phyloP scores from a whole-genome alignment of 1,140 invertebrate species.

The Caenorhabditis latens region DNA sequence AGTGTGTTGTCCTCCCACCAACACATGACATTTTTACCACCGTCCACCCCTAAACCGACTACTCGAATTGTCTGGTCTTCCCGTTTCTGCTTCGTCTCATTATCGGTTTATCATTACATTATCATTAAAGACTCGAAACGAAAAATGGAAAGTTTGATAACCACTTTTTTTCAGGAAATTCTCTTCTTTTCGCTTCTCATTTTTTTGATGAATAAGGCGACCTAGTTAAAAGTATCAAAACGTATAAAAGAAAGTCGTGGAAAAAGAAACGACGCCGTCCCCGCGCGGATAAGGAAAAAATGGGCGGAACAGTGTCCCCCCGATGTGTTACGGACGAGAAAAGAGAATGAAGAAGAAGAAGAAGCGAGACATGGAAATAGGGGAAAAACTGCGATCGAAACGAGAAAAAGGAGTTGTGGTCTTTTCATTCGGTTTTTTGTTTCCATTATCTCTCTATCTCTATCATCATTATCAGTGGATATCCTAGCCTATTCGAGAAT shows the following conservation, averaged over 20 bases:
- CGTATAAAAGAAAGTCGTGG: conserved; percentile 36
- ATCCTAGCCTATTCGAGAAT: background rate
- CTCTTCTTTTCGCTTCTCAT: background rate
- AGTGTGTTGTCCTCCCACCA: background rate
- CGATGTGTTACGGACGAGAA: too few relatives aligned
- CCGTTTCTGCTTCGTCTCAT: background rate
- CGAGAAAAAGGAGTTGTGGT: conserved; percentile 34
- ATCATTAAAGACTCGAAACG: background rate
- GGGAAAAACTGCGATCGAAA: conserved; percentile 35
- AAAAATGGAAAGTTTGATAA: conserved; percentile 30
- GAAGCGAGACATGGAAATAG: background rate
- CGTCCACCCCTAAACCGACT: background rate
- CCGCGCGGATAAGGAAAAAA: background rate
- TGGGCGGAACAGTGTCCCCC: background rate
- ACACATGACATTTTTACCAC: conserved; percentile 17
- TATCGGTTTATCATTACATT: conserved; percentile 31
- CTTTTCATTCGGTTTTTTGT: conserved; percentile 5
- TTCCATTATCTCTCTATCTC: background rate
- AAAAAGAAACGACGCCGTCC: background rate
- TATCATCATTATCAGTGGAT: background rate
- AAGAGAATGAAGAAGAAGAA: background rate
- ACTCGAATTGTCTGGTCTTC: background rate
- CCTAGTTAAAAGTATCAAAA: conserved; percentile 33
- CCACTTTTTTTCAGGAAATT: background rate
- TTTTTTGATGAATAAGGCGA: conserved; percentile 13